These are phyloP conservation scores for Engraulis encrasicolus DNA, from an alignment of 2,113 vertebrate genomes.

Conservation along the genomic window DNA sequence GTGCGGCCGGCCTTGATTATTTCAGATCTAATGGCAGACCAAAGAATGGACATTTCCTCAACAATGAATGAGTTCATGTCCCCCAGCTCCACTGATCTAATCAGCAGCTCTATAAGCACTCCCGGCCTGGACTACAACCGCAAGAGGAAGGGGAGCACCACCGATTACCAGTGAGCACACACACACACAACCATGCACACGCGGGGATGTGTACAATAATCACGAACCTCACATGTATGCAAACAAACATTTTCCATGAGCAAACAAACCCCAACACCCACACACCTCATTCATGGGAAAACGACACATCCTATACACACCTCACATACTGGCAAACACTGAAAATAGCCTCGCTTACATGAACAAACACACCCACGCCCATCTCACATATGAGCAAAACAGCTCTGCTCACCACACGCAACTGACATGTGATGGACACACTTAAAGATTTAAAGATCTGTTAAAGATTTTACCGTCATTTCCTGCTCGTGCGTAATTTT, in stretches of 20 bases:
- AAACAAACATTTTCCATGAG: no score
- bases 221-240: no score
- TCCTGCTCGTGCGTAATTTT: constrained; percentile 26
- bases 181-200: not conserved
- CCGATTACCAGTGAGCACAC: constrained; percentile 91
- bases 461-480: not conserved
- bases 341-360: not conserved
- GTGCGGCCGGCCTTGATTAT: not conserved
- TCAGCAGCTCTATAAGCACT: constrained; percentile 90
- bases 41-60: constrained; percentile 99
- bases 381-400: not conserved
- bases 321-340: no score
- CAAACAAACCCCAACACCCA: no score
- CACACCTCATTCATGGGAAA: not conserved
- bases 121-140: constrained; percentile 92
- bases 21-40: constrained; percentile 97
- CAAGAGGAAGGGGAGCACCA: constrained; percentile 96
- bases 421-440: not conserved
- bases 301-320: not conserved
- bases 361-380: not conserved
- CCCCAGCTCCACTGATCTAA: constrained; percentile 90
- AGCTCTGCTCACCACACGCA: not conserved
- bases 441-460: no score
- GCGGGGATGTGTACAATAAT: no score
- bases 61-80: constrained; percentile 99